Conservation (phyloP, 1,140 invertebrate genomes). For the Ooceraea biroi region DNA sequence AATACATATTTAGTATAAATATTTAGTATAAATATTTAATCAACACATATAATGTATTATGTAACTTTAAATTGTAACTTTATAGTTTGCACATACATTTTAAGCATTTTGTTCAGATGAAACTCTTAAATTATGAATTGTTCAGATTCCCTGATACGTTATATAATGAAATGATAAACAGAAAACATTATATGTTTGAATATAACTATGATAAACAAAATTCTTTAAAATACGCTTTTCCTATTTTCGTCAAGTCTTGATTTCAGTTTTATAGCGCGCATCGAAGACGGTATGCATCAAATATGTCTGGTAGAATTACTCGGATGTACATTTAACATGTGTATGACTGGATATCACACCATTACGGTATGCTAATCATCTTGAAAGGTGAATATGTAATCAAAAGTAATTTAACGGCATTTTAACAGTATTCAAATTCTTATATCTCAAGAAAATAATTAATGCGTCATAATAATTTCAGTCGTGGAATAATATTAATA, state of each 20-base stretch:
- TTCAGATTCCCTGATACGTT: too few species aligned
- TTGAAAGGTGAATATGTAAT: slow-evolving; percentile 47
- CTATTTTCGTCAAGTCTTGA: not conserved
- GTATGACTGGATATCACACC: slow-evolving; percentile 75
- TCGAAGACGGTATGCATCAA: slow-evolving; percentile 69
- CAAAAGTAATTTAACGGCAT: slow-evolving; percentile 18
- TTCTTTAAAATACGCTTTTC: not conserved
- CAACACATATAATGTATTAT: too few species aligned
- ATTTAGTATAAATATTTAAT: too few species aligned
- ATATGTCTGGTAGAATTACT: slow-evolving; percentile 74
- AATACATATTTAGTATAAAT: too few species aligned
- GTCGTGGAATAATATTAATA: slow-evolving; percentile 71
- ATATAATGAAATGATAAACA: too few species aligned
- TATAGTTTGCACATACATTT: too few species aligned
- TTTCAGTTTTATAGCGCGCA: slow-evolving; percentile 69
- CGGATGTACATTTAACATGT: slow-evolving; percentile 71
- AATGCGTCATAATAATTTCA: slow-evolving; percentile 49
- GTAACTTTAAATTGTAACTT: too few species aligned
- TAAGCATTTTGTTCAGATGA: too few species aligned
- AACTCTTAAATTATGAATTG: too few species aligned
- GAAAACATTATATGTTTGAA: too few species aligned
- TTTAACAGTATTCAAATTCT: not conserved
- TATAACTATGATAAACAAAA: too few species aligned
- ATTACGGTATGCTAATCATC: slow-evolving; percentile 67
- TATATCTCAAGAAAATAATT: slow-evolving; percentile 4